Evolutionary conservation across 1,140 invertebrate genomes (phyloP).

Genomic region (Bombus picipes): DNA sequence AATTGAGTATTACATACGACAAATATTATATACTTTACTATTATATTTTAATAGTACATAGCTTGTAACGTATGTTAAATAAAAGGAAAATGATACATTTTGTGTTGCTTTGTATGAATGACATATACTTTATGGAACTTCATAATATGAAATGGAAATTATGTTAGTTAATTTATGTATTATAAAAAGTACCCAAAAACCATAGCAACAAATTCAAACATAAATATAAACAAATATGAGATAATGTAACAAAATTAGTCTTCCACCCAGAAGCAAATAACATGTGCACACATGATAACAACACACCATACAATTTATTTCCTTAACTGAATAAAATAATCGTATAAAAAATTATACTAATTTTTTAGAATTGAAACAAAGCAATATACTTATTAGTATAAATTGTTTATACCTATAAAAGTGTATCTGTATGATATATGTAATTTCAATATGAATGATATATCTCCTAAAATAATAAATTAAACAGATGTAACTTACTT

Average conservation of each 20-base stretch:
- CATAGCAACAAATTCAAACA: slow-evolving; percentile 41
- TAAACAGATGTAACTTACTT: slow-evolving; percentile 87
- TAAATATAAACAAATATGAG: slow-evolving; percentile 23
- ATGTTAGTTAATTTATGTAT: slow-evolving; percentile 30
- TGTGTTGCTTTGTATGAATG: background rate
- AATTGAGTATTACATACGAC: slow-evolving; percentile 17
- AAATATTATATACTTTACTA: slow-evolving; percentile 20
- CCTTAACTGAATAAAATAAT: slow-evolving; percentile 18
- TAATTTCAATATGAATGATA: slow-evolving; percentile 12
- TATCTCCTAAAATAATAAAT: slow-evolving; percentile 13
- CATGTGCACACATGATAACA: slow-evolving; percentile 28
- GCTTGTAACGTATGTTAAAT: background rate
- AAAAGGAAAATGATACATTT: background rate
- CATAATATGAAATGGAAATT: slow-evolving; percentile 8
- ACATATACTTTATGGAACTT: background rate
- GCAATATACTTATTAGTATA: background rate
- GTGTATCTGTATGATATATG: background rate
- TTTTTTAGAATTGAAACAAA: background rate
- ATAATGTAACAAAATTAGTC: slow-evolving; percentile 26
- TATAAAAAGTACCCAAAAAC: slow-evolving; percentile 37
- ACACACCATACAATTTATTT: slow-evolving; percentile 12
- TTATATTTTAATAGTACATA: slow-evolving; percentile 2
- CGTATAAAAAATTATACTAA: background rate
- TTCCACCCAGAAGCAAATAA: slow-evolving; percentile 55
- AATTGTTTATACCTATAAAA: background rate